Evolutionary conservation across 2,888 invertebrate genomes (phyloP).

Genomic region (Cenopis cana): DNA sequence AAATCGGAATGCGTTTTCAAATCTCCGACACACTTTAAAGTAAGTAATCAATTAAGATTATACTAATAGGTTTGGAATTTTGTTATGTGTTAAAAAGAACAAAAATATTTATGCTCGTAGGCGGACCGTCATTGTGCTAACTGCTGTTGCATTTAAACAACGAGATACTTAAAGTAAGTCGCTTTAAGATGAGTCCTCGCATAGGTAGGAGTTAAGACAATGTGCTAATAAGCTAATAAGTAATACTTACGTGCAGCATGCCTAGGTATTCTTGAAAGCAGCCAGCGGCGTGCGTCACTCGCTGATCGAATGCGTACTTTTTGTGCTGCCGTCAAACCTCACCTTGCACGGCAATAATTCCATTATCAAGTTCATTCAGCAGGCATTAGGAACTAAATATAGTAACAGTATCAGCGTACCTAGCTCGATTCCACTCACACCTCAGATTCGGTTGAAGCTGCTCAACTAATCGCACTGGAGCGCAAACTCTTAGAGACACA

Average conservation of each 20-base stretch:
- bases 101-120: not conserved
- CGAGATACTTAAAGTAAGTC: not conserved
- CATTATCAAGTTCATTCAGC: slow-evolving; percentile 43
- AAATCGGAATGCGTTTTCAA: slow-evolving; percentile 29
- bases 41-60: slow-evolving; percentile 30
- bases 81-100: slow-evolving; percentile 16
- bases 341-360: slow-evolving; percentile 43
- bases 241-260: slow-evolving; percentile 34
- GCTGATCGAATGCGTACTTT: slow-evolving; percentile 40
- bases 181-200: not conserved
- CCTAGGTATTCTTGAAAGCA: slow-evolving; percentile 28
- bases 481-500: too few relatives aligned
- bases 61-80: slow-evolving; percentile 12
- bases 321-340: slow-evolving; percentile 44
- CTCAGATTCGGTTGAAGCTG: too few relatives aligned
- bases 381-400: slow-evolving; percentile 35
- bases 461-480: too few relatives aligned
- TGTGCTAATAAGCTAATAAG: slow-evolving; percentile 31
- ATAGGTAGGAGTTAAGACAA: slow-evolving; percentile 13
- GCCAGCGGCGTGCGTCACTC: slow-evolving; percentile 40
- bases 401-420: too few relatives aligned
- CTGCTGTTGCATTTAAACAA: slow-evolving; percentile 12
- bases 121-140: slow-evolving; percentile 12
- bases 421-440: too few relatives aligned
- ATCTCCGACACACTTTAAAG: slow-evolving; percentile 35